These are phyloP conservation scores for Propithecus coquereli DNA, from an alignment of 2,113 vertebrate species.

Conservation along the genomic window DNA sequence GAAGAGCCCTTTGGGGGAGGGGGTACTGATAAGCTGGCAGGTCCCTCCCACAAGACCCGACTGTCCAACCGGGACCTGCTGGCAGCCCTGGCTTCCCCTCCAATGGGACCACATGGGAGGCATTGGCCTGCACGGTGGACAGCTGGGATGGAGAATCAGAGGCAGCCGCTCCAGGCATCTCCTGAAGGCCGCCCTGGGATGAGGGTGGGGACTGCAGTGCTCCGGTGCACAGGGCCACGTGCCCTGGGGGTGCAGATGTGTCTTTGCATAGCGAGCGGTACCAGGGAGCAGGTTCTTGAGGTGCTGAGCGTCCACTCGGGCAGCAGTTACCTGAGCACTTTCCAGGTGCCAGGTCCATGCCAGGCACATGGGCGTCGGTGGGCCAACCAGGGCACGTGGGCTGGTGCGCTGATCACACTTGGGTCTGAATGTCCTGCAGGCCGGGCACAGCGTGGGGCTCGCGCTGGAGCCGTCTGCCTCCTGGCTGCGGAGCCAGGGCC, in stretches of 20 bases:
- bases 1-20: fast-evolving
- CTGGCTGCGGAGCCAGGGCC: fast-evolving
- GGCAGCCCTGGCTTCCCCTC: fast-evolving
- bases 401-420: neutral
- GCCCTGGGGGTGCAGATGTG: fast-evolving
- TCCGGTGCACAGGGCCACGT: fast-evolving
- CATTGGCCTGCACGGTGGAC: fast-evolving
- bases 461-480: neutral
- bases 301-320: too few species aligned
- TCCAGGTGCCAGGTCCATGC: neutral
- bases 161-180: neutral
- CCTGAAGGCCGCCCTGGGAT: too few species aligned
- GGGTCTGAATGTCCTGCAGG: neutral
- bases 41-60: fast-evolving
- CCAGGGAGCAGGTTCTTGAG: too few species aligned
- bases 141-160: neutral
- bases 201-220: too few species aligned
- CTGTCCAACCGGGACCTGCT: fast-evolving
- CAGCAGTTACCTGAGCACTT: neutral
- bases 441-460: fast-evolving
- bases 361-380: neutral
- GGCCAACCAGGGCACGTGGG: fast-evolving
- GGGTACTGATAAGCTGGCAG: neutral
- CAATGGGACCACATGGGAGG: fast-evolving
- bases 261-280: neutral